Conservation (phyloP, 2,888 invertebrate species). For the Mesodorylaimus sp. region DNA sequence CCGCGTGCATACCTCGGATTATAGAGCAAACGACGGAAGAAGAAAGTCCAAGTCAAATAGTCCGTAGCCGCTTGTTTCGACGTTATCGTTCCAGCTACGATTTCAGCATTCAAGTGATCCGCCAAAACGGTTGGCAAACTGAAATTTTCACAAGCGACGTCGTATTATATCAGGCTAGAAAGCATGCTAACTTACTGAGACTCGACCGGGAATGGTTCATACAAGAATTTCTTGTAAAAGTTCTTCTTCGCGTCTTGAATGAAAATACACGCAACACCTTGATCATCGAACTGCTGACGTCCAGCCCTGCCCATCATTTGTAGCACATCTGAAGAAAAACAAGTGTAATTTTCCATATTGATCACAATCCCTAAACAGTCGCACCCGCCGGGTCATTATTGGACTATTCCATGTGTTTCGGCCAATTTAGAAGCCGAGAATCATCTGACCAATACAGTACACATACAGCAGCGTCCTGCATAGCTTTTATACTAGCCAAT, state of each 20-base stretch:
- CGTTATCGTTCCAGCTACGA: constrained; percentile 74
- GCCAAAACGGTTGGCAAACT: constrained; percentile 70
- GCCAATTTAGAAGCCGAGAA: too few relatives aligned
- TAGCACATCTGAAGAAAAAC: constrained; percentile 53
- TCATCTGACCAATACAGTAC: too few relatives aligned
- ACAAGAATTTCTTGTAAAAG: constrained; percentile 95
- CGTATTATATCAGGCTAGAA: background rate
- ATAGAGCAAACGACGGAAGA: constrained; percentile 71
- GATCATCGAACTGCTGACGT: constrained; percentile 83
- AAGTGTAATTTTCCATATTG: constrained; percentile 1
- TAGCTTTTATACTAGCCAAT: too few relatives aligned
- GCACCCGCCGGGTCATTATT: background rate
- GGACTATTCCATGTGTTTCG: too few relatives aligned
- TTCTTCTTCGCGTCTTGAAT: constrained; percentile 92
- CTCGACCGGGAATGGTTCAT: constrained; percentile 97
- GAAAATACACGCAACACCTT: constrained; percentile 47
- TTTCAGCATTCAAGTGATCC: constrained; percentile 91
- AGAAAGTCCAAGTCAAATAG: constrained; percentile 95
- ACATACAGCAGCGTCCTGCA: too few relatives aligned
- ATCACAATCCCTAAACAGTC: constrained; percentile 6
- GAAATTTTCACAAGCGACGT: constrained; percentile 12
- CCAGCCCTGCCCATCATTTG: constrained; percentile 99
- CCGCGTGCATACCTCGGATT: constrained; percentile 47
- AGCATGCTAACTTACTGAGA: constrained; percentile 41
- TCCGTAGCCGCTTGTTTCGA: constrained; percentile 79